These are phyloP conservation scores for Neodiprion fabricii DNA, from an alignment of 1,140 invertebrate genomes.

Conservation along the genomic window DNA sequence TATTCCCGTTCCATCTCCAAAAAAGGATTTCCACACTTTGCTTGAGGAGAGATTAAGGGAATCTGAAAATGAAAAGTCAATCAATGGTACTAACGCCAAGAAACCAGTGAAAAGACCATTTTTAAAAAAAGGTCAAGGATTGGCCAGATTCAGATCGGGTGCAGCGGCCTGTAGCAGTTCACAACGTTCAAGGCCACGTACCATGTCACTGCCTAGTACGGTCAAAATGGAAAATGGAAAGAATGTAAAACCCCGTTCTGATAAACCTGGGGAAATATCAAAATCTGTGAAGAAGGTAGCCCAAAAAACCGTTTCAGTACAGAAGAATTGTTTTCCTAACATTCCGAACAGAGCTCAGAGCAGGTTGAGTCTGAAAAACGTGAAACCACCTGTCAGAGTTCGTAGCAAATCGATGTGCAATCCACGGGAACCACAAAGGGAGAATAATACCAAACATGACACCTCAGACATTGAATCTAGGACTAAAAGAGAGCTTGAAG, in stretches of 20 bases:
- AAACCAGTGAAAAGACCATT: conserved; percentile 47
- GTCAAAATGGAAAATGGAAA: conserved; percentile 48
- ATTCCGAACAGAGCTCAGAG: conserved; percentile 25
- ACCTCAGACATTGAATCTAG: conserved; percentile 52
- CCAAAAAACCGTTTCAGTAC: conserved; percentile 13
- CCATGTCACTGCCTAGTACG: conserved; percentile 42
- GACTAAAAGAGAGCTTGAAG: conserved; percentile 63
- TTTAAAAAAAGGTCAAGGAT: conserved; percentile 59
- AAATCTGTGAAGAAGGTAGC: conserved; percentile 18
- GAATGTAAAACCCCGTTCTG: conserved; percentile 54
- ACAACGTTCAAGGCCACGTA: conserved; percentile 44
- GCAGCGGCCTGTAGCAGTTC: conserved; percentile 15
- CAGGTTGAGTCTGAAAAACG: conserved; percentile 41
- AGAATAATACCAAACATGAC: conserved; percentile 40
- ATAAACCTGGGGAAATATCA: conserved; percentile 38
- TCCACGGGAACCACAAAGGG: conserved; percentile 54
- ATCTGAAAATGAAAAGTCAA: conserved; percentile 12
- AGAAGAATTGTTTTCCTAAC: conserved; percentile 25
- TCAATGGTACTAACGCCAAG: conserved; percentile 18
- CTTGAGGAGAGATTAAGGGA: conserved; percentile 54
- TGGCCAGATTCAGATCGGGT: conserved; percentile 49
- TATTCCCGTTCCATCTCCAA: conserved; percentile 53
- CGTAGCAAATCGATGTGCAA: conserved; percentile 38
- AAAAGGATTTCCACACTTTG: conserved; percentile 53
- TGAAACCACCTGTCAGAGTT: conserved; percentile 36